phyloP scores from a whole-genome alignment of 2,113 vertebrate genomes.

The Holacanthus passer region DNA sequence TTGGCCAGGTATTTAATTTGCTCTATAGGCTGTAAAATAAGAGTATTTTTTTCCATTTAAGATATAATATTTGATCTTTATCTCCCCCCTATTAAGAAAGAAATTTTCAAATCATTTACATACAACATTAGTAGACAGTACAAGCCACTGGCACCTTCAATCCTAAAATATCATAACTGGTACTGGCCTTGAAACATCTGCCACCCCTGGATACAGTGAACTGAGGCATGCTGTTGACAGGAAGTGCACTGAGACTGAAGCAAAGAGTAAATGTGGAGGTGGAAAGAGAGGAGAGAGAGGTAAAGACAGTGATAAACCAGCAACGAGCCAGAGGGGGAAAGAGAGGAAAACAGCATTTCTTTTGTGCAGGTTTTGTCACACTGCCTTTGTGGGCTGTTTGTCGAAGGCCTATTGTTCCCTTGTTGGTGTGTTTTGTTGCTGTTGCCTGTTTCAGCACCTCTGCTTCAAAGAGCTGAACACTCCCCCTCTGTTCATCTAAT shows the following conservation, averaged over 20 bases:
- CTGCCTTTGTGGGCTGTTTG: constrained; percentile 67
- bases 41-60: neutral
- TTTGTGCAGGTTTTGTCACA: constrained; percentile 58
- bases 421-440: constrained; percentile 71
- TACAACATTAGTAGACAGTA: constrained; percentile 8
- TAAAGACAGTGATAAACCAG: constrained; percentile 42
- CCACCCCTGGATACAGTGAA: neutral
- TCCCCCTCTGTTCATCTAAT: constrained; percentile 66
- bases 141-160: neutral
- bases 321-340: constrained; percentile 1
- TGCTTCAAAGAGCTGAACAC: constrained; percentile 65
- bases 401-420: constrained; percentile 51
- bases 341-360: constrained; percentile 70
- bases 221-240: constrained; percentile 3
- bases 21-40: neutral
- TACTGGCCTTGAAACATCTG: constrained; percentile 4
- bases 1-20: neutral
- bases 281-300: constrained; percentile 9
- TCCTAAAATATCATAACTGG: neutral
- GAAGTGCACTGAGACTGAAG: neutral
- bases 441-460: constrained; percentile 77
- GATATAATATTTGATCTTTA: neutral
- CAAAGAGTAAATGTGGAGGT: neutral
- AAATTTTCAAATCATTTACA: constrained; percentile 7
- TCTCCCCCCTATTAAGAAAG: neutral